Conservation (phyloP, 2,888 invertebrate species). For the Conomelus anceps region DNA sequence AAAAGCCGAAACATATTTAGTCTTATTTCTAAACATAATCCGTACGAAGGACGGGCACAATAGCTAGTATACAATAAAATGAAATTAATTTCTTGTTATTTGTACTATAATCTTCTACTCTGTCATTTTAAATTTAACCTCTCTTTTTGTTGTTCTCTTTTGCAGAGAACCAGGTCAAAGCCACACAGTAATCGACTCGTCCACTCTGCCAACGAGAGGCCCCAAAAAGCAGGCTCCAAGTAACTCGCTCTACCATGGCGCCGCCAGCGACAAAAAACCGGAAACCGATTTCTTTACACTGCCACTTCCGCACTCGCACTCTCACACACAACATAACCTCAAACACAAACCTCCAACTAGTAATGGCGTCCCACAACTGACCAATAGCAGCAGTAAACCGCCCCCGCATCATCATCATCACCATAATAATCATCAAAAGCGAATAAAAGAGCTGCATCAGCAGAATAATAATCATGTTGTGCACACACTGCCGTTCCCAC, state of each 20-base stretch:
- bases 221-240: conserved; percentile 20
- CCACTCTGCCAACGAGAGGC: conserved; percentile 29
- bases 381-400: neutral
- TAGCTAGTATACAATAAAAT: no score
- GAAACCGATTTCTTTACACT: conserved; percentile 34
- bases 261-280: conserved; percentile 14
- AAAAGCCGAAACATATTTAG: no score
- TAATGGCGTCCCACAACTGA: neutral
- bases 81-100: no score
- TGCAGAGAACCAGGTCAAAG: neutral
- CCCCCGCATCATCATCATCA: neutral
- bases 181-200: conserved; percentile 23
- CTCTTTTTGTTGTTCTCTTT: neutral
- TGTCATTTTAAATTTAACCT: neutral
- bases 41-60: no score
- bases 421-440: neutral
- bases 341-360: conserved; percentile 13
- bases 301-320: conserved; percentile 43
- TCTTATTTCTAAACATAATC: no score
- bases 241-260: neutral
- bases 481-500: conserved; percentile 20
- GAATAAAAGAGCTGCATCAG: neutral
- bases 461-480: neutral
- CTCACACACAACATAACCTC: conserved; percentile 19
- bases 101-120: no score